A percentile compares a stretch with the other conserved stretches of the same genome.
phyloP scores from a whole-genome alignment of 2,888 invertebrate species.

The Mechanitis messenoides region DNA sequence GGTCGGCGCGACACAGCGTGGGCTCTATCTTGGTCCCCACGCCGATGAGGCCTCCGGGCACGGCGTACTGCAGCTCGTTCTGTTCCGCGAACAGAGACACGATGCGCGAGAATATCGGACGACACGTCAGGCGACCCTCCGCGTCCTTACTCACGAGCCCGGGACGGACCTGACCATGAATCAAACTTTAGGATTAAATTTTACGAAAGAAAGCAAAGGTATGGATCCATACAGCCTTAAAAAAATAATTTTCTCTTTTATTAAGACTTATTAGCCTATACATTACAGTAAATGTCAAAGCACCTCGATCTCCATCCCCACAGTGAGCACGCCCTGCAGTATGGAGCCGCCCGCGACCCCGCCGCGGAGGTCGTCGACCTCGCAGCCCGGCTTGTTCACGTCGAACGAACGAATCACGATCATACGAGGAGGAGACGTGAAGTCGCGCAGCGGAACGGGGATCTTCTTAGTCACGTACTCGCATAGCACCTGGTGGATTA shows the following conservation, averaged over 20 bases:
- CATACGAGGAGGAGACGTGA: constrained; percentile 94
- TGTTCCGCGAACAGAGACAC: constrained; percentile 98
- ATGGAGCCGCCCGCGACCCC: constrained; percentile 99
- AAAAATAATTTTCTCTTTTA: too few species aligned
- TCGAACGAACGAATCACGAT: constrained; percentile 98
- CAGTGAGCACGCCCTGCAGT: constrained; percentile 94
- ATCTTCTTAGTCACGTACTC: constrained; percentile 99
- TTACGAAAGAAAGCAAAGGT: too few species aligned
- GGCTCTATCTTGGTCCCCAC: constrained; percentile 99
- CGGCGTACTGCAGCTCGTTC: constrained; percentile 98
- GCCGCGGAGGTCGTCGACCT: constrained; percentile 97
- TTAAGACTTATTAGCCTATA: too few species aligned
- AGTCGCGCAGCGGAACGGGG: constrained; percentile 96
- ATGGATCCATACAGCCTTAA: too few species aligned
- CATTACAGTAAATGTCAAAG: too few species aligned
- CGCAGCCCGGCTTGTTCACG: constrained; percentile 99
- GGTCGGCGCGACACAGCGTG: constrained; percentile 97
- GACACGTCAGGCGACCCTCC: constrained; percentile 96
- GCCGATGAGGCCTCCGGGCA: constrained; percentile 99
- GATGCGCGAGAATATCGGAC: constrained; percentile 97
- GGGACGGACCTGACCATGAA: constrained; percentile 81
- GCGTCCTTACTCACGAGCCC: constrained; percentile 98
- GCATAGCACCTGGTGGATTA: constrained; percentile 82
- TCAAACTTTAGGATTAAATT: too few species aligned
- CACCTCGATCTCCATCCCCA: constrained; percentile 99